Evolutionary conservation across 1,140 invertebrate species (phyloP).

Genomic region (Euwallacea similis): DNA sequence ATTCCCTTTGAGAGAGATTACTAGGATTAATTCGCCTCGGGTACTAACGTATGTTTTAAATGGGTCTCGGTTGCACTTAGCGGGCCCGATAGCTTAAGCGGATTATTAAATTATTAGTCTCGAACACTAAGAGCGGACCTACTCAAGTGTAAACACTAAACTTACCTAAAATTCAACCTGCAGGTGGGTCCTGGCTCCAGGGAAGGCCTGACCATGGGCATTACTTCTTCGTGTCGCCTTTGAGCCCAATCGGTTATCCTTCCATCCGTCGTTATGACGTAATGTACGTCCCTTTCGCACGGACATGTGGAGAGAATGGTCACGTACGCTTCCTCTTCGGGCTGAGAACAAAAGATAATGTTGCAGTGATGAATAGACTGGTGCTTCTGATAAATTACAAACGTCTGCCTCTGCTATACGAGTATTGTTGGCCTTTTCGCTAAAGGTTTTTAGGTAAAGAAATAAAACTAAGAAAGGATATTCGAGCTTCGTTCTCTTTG

Average conservation of each 20-base stretch:
- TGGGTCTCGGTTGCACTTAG: conserved; percentile 5
- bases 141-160: background rate
- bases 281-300: conserved; percentile 61
- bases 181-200: conserved; percentile 57
- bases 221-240: conserved; percentile 54
- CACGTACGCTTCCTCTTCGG: conserved; percentile 62
- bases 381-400: no score
- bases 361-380: conserved; percentile 2
- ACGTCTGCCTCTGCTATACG: no score
- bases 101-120: background rate
- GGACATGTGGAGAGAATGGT: conserved; percentile 65
- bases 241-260: conserved; percentile 61
- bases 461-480: no score
- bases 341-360: conserved; percentile 50
- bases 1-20: conserved; percentile 18
- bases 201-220: conserved; percentile 45
- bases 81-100: background rate
- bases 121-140: background rate
- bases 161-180: conserved; percentile 65
- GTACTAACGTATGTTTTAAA: conserved; percentile 21
- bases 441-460: no score
- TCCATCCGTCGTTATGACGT: conserved; percentile 64
- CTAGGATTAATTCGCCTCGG: conserved; percentile 23
- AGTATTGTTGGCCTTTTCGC: no score
- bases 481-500: no score